Base-by-base conservation (phyloP, 2,888 invertebrate species). In the Zeuzera pyrina region DNA sequence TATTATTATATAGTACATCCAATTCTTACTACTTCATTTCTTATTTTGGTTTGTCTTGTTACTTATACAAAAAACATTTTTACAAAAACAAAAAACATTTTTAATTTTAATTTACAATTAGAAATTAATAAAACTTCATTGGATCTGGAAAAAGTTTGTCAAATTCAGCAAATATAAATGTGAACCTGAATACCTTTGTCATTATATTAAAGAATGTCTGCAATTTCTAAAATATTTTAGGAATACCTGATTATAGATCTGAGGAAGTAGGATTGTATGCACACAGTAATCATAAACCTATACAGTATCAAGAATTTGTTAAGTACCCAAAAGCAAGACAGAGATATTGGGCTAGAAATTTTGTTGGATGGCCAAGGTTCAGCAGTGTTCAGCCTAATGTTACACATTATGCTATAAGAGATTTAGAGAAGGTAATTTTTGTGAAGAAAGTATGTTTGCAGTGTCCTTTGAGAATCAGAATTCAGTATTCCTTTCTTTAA, bases 281-380 rank as follows among this genome's bases (percentile, higher is more conserved):
- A 0, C 87, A 92, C 6, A 91, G 90, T 35, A 90, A 91, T 47
- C 90, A 90, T 49, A 90, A 92, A 52, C 98, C 98, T 1, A 87
- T 97, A 15, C 90, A 92, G 46, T 93, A 94, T 58, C 88, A 90
- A 68, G 94, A 97, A 42, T 98, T 97, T 81, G 67, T 92, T 0
- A 87, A 87, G 44, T 90, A 88, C 15, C 76, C 88, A 2, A 68
- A 78, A 43, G 77, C 88, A 0, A 86, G 95, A 32, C 89, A 90
- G 65, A 85, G 96, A 32, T 98, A 97, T 61, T 98, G 98, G 98
- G 96, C 98, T 0, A 87, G 98, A 43, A 98, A 98, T 74, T 98
- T 89, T 72, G 86, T 96, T 7, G 98, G 94, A 0, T 98, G 98
- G 98, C 88, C 89, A 12, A 85, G 86, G 37, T 97, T 98, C 68